phyloP scores from a whole-genome alignment of 2,888 invertebrate species.

The Trachelus iudaicus region DNA sequence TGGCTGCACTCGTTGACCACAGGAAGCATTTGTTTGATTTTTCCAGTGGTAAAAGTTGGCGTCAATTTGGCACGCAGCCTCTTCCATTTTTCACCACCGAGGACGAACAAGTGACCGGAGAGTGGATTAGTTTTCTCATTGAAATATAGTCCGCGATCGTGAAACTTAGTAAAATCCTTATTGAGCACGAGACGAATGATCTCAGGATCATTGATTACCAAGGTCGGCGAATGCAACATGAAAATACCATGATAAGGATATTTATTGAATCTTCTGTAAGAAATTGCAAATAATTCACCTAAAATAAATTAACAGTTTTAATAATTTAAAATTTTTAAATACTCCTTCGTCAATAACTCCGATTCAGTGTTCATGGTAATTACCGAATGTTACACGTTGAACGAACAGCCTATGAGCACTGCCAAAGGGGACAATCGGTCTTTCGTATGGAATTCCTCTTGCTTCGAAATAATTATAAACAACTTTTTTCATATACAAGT shows the following conservation, averaged over 20 bases:
- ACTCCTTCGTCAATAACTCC: too few species aligned
- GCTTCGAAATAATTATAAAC: slow-evolving; percentile 44
- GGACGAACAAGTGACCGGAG: slow-evolving; percentile 50
- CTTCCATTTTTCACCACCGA: slow-evolving; percentile 66
- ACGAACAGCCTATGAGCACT: slow-evolving; percentile 15
- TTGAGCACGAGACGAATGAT: slow-evolving; percentile 53
- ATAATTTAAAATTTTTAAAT: too few species aligned
- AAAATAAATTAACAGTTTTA: too few species aligned
- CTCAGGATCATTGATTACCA: slow-evolving; percentile 47
- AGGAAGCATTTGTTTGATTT: slow-evolving; percentile 66
- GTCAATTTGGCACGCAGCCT: slow-evolving; percentile 64
- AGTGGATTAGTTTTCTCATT: slow-evolving; percentile 60
- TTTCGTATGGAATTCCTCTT: slow-evolving; percentile 30
- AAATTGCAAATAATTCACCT: too few species aligned
- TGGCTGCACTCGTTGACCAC: slow-evolving; percentile 53
- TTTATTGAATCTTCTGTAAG: too few species aligned
- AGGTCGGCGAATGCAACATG: slow-evolving; percentile 8
- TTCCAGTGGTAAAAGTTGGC: slow-evolving; percentile 67
- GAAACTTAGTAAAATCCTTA: slow-evolving; percentile 61
- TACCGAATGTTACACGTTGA: background rate
- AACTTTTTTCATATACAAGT: slow-evolving; percentile 42
- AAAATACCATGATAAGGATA: too few species aligned
- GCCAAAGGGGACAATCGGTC: slow-evolving; percentile 40
- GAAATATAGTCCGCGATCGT: slow-evolving; percentile 53
- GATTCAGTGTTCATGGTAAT: background rate